Evolutionary conservation across 2,797 vertebrate species (phyloP).

Genomic region (Zenarchopterus dispar): DNA sequence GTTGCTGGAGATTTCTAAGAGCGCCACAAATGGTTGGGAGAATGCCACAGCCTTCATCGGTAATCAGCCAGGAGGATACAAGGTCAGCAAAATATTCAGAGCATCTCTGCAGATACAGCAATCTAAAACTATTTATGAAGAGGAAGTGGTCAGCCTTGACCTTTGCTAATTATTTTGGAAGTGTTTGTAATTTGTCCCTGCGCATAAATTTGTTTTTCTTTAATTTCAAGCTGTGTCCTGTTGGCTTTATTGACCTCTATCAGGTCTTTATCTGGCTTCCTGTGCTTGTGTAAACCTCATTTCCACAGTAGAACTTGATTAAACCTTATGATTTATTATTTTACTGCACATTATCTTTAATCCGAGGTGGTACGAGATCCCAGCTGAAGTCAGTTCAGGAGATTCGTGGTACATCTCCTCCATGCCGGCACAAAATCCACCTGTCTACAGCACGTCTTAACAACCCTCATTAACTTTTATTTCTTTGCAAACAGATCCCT

Average conservation of each 20-base stretch:
- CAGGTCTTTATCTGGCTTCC: not conserved
- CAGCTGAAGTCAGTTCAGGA: too few relatives aligned
- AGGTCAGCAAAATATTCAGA: constrained; percentile 60
- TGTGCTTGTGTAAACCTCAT: constrained; percentile 1
- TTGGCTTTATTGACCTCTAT: constrained; percentile 7
- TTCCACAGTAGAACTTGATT: constrained; percentile 1
- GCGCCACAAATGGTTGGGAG: constrained; percentile 66
- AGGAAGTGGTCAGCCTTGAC: not conserved
- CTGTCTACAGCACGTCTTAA: too few relatives aligned
- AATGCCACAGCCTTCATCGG: constrained; percentile 70
- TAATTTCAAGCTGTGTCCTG: not conserved
- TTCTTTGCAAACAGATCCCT: too few relatives aligned
- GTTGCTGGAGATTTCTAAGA: constrained; percentile 47
- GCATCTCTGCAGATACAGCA: not conserved
- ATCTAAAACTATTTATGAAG: not conserved
- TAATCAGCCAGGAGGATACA: constrained; percentile 76
- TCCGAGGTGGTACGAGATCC: too few relatives aligned
- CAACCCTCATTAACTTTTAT: too few relatives aligned
- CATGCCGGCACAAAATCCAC: too few relatives aligned
- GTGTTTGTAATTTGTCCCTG: too few relatives aligned
- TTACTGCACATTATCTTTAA: not conserved
- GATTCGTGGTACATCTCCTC: too few relatives aligned
- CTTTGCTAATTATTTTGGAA: too few relatives aligned
- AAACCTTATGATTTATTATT: constrained; percentile 3
- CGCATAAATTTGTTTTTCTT: too few relatives aligned